A percentile compares a stretch with the other conserved stretches of the same genome.
Conservation (phyloP, 2,113 vertebrate genomes). For the Pionites leucogaster region DNA sequence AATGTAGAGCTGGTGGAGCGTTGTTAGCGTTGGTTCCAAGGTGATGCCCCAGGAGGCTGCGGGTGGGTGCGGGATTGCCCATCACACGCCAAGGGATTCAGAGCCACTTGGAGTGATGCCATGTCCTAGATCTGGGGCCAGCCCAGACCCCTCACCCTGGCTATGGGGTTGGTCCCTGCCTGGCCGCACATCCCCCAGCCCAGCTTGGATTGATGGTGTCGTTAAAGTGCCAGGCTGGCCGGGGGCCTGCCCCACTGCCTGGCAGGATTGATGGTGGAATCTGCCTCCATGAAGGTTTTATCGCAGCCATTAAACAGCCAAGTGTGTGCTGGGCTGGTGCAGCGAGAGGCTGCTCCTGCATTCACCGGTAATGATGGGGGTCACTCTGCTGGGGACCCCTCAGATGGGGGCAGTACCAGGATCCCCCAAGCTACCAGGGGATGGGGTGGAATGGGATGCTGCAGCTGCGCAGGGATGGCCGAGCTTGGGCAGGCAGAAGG, state of each 20-base stretch:
- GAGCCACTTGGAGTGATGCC: accelerated
- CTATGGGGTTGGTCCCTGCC: neutral
- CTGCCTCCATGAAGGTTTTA: slow-evolving; percentile 51
- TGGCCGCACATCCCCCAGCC: accelerated
- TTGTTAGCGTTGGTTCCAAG: neutral
- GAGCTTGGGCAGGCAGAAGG: neutral
- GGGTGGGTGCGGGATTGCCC: neutral
- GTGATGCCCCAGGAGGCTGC: accelerated
- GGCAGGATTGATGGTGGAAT: slow-evolving; percentile 33
- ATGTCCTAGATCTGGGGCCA: neutral
- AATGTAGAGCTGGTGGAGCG: neutral
- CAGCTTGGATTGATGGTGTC: slow-evolving; percentile 29
- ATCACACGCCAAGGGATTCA: accelerated
- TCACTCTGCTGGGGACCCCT: neutral
- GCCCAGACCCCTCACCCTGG: neutral
- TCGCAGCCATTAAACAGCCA: neutral
- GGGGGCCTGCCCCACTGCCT: neutral
- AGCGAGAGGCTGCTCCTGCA: neutral
- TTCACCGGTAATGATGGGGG: neutral
- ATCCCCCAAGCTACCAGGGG: accelerated
- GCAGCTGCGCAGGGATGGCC: accelerated
- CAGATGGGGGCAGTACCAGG: accelerated
- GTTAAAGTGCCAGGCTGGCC: slow-evolving; percentile 47
- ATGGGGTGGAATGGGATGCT: accelerated
- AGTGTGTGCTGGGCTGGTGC: neutral